Evolutionary conservation across 2,888 invertebrate genomes (phyloP).

Genomic region (Plebejus argus): DNA sequence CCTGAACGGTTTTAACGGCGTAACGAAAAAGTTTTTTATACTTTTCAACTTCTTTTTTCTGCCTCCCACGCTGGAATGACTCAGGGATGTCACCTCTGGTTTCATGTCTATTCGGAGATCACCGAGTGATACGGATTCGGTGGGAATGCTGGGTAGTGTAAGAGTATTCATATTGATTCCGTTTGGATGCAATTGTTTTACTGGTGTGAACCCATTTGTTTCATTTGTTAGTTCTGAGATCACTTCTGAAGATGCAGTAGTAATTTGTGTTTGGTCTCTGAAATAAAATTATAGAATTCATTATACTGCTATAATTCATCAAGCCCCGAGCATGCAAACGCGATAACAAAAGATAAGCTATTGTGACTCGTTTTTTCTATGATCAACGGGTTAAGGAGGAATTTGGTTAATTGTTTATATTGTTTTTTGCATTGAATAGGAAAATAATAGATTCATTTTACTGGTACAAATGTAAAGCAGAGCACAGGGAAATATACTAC

Average conservation of each 20-base stretch:
- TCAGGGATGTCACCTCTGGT: constrained; percentile 48
- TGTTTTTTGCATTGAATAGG: too few species aligned
- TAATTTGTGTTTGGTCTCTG: constrained; percentile 19
- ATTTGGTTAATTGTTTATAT: too few species aligned
- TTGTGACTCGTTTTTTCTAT: too few species aligned
- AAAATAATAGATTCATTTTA: too few species aligned
- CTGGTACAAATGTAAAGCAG: too few species aligned
- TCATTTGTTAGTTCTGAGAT: constrained; percentile 46
- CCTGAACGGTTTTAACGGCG: constrained; percentile 3
- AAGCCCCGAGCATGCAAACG: too few species aligned
- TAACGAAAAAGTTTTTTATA: constrained; percentile 16
- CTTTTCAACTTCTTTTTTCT: constrained; percentile 41
- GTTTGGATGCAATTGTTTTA: neutral
- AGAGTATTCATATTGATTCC: constrained; percentile 23
- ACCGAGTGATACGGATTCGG: constrained; percentile 46
- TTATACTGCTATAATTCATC: too few species aligned
- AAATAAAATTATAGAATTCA: neutral
- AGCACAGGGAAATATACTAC: too few species aligned
- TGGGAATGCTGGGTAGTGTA: constrained; percentile 44
- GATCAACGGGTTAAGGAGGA: too few species aligned
- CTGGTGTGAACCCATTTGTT: constrained; percentile 38
- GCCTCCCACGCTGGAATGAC: constrained; percentile 46
- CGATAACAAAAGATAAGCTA: too few species aligned
- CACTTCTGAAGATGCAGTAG: constrained; percentile 44
- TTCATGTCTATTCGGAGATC: constrained; percentile 36